phyloP scores from a whole-genome alignment of 2,888 invertebrate genomes.

The Brachypalpus laphriformis region DNA sequence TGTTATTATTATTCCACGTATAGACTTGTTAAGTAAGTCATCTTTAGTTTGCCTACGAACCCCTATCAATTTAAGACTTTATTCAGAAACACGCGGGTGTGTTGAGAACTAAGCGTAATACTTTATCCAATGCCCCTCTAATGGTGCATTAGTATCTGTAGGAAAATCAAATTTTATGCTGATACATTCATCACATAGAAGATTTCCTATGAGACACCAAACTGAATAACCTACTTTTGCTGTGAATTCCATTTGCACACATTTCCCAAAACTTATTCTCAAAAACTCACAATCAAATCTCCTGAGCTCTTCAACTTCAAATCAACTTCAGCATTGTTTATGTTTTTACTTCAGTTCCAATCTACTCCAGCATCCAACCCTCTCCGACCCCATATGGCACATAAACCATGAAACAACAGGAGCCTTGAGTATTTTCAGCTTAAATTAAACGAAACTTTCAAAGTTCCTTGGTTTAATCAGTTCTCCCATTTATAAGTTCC shows the following conservation, averaged over 20 bases:
- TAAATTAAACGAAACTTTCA: slow-evolving; percentile 53
- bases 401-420: slow-evolving; percentile 39
- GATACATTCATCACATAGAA: not conserved
- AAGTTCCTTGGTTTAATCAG: slow-evolving; percentile 42
- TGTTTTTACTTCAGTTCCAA: slow-evolving; percentile 28
- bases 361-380: not conserved
- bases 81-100: too few species aligned
- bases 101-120: too few species aligned
- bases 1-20: too few species aligned
- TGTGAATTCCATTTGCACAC: slow-evolving; percentile 25
- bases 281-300: slow-evolving; percentile 32
- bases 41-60: too few species aligned
- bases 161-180: slow-evolving; percentile 3
- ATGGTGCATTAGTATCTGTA: not conserved
- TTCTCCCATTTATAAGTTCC: not conserved
- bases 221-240: slow-evolving; percentile 22
- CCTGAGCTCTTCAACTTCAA: slow-evolving; percentile 49
- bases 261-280: slow-evolving; percentile 22
- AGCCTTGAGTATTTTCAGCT: slow-evolving; percentile 36
- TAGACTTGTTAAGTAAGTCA: too few species aligned
- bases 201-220: not conserved
- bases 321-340: slow-evolving; percentile 43
- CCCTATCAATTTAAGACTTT: too few species aligned
- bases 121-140: not conserved
- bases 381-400: slow-evolving; percentile 14